Evolutionary conservation across 2,113 vertebrate species (phyloP).

Genomic region (Atractosteus spatula): DNA sequence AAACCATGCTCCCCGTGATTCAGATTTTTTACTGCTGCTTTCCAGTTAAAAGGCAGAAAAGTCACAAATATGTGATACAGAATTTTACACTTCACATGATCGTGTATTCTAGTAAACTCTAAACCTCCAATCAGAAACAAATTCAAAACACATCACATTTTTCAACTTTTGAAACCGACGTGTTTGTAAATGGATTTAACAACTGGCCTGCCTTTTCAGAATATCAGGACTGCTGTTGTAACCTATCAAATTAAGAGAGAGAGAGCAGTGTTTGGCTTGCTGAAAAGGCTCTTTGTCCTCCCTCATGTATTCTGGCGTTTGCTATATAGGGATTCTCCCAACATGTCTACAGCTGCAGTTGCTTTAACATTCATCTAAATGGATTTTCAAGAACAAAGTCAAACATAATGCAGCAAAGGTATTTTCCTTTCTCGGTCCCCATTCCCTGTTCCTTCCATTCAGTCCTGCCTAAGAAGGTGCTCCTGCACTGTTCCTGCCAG

Average conservation of each 20-base stretch:
- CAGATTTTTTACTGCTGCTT: slow-evolving; percentile 17
- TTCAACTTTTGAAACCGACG: slow-evolving; percentile 24
- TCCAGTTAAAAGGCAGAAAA: slow-evolving; percentile 12
- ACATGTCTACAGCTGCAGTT: slow-evolving; percentile 25
- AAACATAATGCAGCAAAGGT: slow-evolving; percentile 11
- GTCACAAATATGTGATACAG: no score
- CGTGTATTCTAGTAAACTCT: no score
- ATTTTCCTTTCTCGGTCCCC: slow-evolving; percentile 15
- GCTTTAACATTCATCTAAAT: slow-evolving; percentile 14
- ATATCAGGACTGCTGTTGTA: slow-evolving; percentile 8
- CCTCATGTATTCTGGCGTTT: slow-evolving; percentile 25
- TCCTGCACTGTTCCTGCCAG: neutral
- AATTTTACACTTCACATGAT: no score
- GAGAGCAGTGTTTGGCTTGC: slow-evolving; percentile 3
- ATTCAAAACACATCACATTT: no score
- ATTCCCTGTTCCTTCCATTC: neutral
- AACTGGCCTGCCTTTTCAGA: slow-evolving; percentile 16
- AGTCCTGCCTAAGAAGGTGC: slow-evolving; percentile 6
- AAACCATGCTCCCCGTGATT: slow-evolving; percentile 27
- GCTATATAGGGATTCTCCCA: slow-evolving; percentile 21
- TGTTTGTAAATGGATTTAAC: slow-evolving; percentile 38
- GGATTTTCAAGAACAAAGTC: slow-evolving; percentile 9
- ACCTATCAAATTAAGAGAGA: neutral
- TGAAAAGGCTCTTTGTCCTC: slow-evolving; percentile 37
- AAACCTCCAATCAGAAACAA: no score